A percentile compares a stretch with the other conserved stretches of the same genome.
These are phyloP conservation scores for Lasioglossum morio DNA, from an alignment of 2,888 invertebrate species.

Conservation along the genomic window DNA sequence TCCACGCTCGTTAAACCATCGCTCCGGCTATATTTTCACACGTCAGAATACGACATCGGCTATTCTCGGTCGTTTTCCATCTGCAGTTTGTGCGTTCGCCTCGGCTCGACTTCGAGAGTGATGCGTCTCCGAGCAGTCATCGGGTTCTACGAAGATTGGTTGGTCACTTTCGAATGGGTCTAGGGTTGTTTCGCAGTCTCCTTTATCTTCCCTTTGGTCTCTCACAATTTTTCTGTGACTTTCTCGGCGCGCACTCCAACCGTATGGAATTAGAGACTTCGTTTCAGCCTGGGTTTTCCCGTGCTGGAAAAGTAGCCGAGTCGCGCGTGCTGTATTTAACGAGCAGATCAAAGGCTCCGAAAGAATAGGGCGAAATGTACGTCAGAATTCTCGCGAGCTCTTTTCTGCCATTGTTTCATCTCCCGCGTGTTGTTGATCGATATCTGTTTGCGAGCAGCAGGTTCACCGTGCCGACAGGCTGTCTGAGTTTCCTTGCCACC, in stretches of 20 bases:
- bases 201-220: not conserved
- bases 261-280: not conserved
- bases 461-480: constrained; percentile 29
- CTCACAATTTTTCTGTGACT: not conserved
- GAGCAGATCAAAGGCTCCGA: constrained; percentile 29
- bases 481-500: constrained; percentile 48
- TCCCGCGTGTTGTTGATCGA: constrained; percentile 47
- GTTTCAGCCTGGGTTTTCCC: not conserved
- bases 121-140: constrained; percentile 30
- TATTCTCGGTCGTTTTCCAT: constrained; percentile 10
- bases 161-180: constrained; percentile 16
- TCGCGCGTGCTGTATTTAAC: not conserved
- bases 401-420: constrained; percentile 27
- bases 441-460: constrained; percentile 36
- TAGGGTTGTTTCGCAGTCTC: not conserved
- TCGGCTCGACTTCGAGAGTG: constrained; percentile 40
- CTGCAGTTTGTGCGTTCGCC: not conserved
- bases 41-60: not conserved
- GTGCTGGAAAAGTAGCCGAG: not conserved
- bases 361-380: constrained; percentile 1
- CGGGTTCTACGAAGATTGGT: not conserved
- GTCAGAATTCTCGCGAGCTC: constrained; percentile 22
- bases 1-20: constrained; percentile 7
- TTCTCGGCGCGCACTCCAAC: not conserved
- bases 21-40: constrained; percentile 82